Conservation (phyloP, 2,113 vertebrate species). For the Amphilophus citrinellus region DNA sequence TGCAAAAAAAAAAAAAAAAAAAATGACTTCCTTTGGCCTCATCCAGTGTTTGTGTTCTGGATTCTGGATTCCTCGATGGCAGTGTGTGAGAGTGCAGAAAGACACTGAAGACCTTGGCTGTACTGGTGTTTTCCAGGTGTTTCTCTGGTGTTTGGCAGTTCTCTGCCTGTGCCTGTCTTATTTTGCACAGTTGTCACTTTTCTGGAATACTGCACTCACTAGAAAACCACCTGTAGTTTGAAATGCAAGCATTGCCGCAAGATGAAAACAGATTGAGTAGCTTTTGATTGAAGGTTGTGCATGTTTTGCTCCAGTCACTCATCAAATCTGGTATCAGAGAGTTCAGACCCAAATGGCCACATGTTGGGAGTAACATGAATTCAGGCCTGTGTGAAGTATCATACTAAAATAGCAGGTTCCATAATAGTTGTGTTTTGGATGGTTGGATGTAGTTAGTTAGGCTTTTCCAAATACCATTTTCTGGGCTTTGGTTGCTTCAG, state of each 20-base stretch:
- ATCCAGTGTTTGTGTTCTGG: slow-evolving; percentile 72
- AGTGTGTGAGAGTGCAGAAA: slow-evolving; percentile 44
- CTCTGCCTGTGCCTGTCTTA: slow-evolving; percentile 29
- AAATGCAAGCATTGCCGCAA: slow-evolving; percentile 27
- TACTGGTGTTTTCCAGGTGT: slow-evolving; percentile 60
- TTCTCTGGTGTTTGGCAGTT: slow-evolving; percentile 53
- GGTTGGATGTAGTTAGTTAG: neutral
- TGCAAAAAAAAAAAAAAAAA: slow-evolving; percentile 9
- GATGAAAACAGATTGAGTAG: slow-evolving; percentile 12
- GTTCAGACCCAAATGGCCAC: slow-evolving; percentile 34
- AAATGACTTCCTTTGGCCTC: slow-evolving; percentile 50
- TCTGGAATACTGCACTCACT: neutral
- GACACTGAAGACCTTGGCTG: slow-evolving; percentile 46
- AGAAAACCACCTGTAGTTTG: slow-evolving; percentile 47
- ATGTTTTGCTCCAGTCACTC: slow-evolving; percentile 41
- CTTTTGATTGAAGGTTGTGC: slow-evolving; percentile 46
- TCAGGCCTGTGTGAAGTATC: slow-evolving; percentile 34
- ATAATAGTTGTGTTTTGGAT: slow-evolving; percentile 26
- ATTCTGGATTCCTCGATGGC: slow-evolving; percentile 75
- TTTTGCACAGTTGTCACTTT: slow-evolving; percentile 29
- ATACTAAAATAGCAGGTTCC: slow-evolving; percentile 45
- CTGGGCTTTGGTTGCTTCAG: neutral
- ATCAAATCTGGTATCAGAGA: slow-evolving; percentile 47
- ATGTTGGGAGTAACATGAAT: slow-evolving; percentile 43
- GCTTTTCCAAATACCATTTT: neutral